Base-by-base conservation (phyloP, 2,113 vertebrate genomes). In the Fregetta grallaria region DNA sequence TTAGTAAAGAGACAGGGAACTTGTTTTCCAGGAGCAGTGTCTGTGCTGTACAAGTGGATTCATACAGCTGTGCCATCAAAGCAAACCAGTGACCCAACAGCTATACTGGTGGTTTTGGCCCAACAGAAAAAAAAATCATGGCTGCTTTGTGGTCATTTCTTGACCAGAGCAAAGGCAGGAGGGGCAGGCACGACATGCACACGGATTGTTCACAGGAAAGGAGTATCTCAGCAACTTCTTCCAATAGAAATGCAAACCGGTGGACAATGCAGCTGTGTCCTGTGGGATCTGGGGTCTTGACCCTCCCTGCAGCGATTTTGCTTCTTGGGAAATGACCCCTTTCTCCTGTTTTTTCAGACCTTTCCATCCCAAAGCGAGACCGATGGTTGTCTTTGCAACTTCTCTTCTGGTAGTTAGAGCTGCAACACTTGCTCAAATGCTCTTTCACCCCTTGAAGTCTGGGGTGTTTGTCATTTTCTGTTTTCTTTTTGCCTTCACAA, bases 221-320 rank as follows among this genome's bases (percentile, higher is more conserved):
- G 29, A 47, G 2, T 8, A 42, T 45, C 83, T 72, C 68, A 50
- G 73, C 8, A 45, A 1, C 26, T 76, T 89, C 12, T 70, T 13
- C 66, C 30, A 7, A 1, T 0, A 47, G 7, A 13, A 75, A 12
- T 0, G 1, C 34, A 11, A 4, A 11, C 12, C 1, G 0, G 22
- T 15, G 45, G 6, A 8, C 2, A 67, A n/a, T 1, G 1, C 34
- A 23, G 32, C 32, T 18, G 6, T 47, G 45, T 19, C 58, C 0
- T 0, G 7, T 3, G 44, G 52, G n/a, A 45, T 72, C 13, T 29
- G 34, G 5, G 34, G 12, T 40, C 32, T 49, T 21, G 20, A 25
- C 14, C 27, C 25, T 65, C 22, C 75, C 32, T 20, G 6, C 56
- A 34, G 32, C 12, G 8, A 5, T 15, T 40, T 61, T 77, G 32